A percentile compares a stretch with the other conserved stretches of the same genome.
Conservation (phyloP, 1,140 invertebrate genomes). For the Pinna nobilis region DNA sequence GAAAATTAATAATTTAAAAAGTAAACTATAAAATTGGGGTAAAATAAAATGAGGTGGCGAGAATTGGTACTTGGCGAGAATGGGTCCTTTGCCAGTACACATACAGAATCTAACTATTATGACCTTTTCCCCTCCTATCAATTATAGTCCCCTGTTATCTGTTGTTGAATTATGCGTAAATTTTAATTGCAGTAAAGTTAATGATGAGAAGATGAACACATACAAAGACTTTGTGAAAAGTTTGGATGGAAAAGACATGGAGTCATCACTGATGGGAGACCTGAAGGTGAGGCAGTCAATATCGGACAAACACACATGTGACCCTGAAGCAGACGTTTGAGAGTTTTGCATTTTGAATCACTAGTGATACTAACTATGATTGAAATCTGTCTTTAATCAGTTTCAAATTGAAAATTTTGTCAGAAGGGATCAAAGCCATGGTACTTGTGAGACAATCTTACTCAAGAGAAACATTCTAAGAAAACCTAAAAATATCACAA, state of each 20-base stretch:
- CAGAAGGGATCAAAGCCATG: no score
- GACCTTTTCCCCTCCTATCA: no score
- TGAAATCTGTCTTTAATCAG: conserved; percentile 4
- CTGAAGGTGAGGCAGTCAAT: conserved; percentile 78
- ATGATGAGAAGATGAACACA: conserved; percentile 83
- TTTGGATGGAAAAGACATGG: conserved; percentile 81
- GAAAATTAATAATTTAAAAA: neutral
- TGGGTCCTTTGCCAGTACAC: neutral
- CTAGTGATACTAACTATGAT: no score
- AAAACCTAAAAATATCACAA: no score
- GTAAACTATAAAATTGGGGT: neutral
- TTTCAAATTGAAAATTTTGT: no score
- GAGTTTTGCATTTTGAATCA: no score
- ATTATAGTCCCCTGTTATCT: no score
- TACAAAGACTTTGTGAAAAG: conserved; percentile 92
- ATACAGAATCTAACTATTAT: no score
- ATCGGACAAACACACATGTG: no score
- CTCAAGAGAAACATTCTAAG: no score
- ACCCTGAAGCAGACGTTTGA: no score
- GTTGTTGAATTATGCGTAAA: neutral
- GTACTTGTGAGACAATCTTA: neutral
- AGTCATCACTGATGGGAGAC: conserved; percentile 85
- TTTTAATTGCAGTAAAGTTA: conserved; percentile 75
- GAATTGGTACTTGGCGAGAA: neutral
- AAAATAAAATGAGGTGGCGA: neutral